Base-by-base conservation (phyloP, 2,113 vertebrate species). In the Procapra przewalskii region DNA sequence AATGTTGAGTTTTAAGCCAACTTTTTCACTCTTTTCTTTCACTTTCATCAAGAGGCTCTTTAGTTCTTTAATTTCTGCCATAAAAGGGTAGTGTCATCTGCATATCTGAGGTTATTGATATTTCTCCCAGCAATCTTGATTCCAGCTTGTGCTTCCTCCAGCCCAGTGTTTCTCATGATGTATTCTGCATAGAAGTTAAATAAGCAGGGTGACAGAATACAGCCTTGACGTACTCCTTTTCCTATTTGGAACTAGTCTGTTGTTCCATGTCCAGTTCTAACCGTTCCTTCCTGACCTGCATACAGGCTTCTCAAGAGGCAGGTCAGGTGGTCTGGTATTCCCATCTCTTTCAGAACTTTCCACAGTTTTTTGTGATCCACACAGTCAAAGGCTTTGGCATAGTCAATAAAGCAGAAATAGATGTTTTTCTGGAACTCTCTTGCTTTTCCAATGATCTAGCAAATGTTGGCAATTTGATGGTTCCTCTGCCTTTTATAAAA, bases 371-470 rank as follows among this genome's bases (percentile, higher is more conserved):
- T 64, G 62, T 64, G 62, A 64, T 19, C 33, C 16, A 64, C 15
- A 64, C 33, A 64, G 62, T 64, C 62, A 64, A n/a, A 64, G 33
- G 1, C 33, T 64, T 64, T 64, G 62, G 4, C 16, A 5, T 4
- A n/a, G 16, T 64, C 33, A n/a, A 27, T 2, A 27, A 64, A 64
- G 7, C 31, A 64, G 62, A 64, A 64, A 19, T 64, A 64, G 3
- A 64, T 64, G 31, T 9, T 9, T 64, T 64, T n/a, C 33, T 64
- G 33, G 7, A n/a, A n/a, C 7, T 64, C 15, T 17, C 7, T 64
- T 64, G 15, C 62, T n/a, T 64, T 64, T n/a, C 8, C 0, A 0
- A 9, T 64, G 31, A 64, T 64, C 62, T 7, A n/a, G 3, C 1
- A 0, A 1, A 16, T 64, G 62, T n/a, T 64, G 62, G 62, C 15